phyloP scores from a whole-genome alignment of 2,797 vertebrate species.

The Dicrostonyx torquatus region DNA sequence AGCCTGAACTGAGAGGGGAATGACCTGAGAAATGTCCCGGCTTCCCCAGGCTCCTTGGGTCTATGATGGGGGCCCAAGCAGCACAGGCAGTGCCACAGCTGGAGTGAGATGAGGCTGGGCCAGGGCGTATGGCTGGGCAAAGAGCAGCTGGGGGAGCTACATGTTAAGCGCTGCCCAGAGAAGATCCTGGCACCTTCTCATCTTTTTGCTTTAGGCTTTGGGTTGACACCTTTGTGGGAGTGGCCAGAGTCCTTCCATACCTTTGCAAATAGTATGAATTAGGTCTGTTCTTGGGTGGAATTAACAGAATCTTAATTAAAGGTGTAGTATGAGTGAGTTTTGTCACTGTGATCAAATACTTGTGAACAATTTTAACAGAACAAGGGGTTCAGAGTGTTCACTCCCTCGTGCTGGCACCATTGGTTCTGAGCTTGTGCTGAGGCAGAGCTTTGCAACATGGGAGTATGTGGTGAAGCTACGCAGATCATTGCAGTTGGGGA shows the following conservation, averaged over 20 bases:
- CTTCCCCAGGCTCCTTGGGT: background rate
- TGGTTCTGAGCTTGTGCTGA: background rate
- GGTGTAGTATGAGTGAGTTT: background rate
- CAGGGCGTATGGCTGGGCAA: background rate
- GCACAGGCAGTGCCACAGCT: background rate
- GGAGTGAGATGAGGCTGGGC: background rate
- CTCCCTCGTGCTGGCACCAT: background rate
- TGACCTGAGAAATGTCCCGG: background rate
- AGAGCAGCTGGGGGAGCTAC: background rate
- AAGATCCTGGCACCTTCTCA: background rate
- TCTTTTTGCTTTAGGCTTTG: background rate
- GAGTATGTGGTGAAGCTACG: background rate
- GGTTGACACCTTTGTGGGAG: background rate
- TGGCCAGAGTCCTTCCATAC: background rate
- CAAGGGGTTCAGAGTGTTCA: background rate
- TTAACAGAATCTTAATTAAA: background rate
- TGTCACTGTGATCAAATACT: background rate
- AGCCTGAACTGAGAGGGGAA: background rate
- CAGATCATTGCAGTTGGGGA: background rate
- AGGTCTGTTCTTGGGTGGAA: background rate
- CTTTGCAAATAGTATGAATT: background rate
- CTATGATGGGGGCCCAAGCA: background rate
- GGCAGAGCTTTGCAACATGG: background rate
- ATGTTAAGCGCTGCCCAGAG: fast-evolving
- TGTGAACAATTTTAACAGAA: background rate